Percentiles rank a stretch among this genome's conserved stretches.
Evolutionary conservation across 2,797 vertebrate genomes (phyloP).

Genomic region (Alca torda): DNA sequence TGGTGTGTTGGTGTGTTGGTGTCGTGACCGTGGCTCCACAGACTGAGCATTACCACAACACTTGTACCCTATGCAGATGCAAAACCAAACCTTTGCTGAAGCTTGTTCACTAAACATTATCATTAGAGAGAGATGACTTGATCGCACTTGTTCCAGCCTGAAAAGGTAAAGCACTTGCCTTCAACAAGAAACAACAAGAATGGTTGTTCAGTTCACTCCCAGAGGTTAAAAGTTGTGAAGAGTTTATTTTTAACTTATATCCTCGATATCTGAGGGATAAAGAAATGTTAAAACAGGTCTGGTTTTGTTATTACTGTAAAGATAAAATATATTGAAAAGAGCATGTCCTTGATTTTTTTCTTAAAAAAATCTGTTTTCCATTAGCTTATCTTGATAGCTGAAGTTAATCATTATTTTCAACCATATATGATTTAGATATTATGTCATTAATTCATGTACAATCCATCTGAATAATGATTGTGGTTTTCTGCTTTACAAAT

Average conservation of each 20-base stretch:
- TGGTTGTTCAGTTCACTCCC: background rate
- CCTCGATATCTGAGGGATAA: constrained; percentile 47
- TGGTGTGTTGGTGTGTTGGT: rapidly evolving
- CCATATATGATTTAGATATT: constrained; percentile 88
- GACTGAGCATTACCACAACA: rapidly evolving
- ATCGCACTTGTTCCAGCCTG: background rate
- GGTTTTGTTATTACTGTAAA: constrained; percentile 75
- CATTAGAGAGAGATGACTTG: background rate
- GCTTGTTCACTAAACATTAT: background rate
- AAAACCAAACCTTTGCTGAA: background rate
- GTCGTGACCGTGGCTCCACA: background rate
- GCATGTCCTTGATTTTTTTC: constrained; percentile 64
- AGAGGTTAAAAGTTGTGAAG: constrained; percentile 45
- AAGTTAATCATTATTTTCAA: constrained; percentile 85
- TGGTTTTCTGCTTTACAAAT: constrained; percentile 87
- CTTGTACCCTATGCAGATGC: background rate
- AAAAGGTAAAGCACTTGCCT: background rate
- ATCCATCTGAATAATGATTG: constrained; percentile 87
- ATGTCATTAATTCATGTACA: constrained; percentile 89
- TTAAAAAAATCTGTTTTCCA: constrained; percentile 75
- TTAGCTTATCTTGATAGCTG: constrained; percentile 84
- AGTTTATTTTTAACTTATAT: constrained; percentile 64
- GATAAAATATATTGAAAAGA: constrained; percentile 75
- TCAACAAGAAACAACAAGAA: constrained; percentile 16
- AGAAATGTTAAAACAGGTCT: constrained; percentile 67